Evolutionary conservation across 2,888 invertebrate species (phyloP).

Genomic region (Nemotelus nigrinus): DNA sequence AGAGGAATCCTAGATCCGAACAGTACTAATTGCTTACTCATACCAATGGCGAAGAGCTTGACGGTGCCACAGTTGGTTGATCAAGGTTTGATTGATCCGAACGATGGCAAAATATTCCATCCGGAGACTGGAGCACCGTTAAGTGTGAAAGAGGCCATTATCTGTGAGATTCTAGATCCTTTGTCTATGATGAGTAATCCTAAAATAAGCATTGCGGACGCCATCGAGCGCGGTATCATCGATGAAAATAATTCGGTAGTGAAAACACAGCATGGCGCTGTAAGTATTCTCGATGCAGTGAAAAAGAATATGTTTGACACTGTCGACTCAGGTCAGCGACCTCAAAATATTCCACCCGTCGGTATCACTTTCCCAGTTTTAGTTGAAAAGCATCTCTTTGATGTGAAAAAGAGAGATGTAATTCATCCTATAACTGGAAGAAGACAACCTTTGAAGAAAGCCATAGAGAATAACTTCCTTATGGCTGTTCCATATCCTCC

Average conservation of each 20-base stretch:
- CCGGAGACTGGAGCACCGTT: constrained; percentile 85
- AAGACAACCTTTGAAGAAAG: constrained; percentile 72
- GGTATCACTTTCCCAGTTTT: constrained; percentile 87
- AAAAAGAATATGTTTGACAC: constrained; percentile 72
- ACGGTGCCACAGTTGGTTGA: constrained; percentile 84
- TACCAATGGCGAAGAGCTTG: constrained; percentile 82
- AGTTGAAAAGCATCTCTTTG: constrained; percentile 77
- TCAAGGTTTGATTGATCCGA: constrained; percentile 79
- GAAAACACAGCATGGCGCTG: constrained; percentile 70
- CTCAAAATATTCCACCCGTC: constrained; percentile 76
- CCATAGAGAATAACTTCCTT: constrained; percentile 78
- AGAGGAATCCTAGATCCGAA: constrained; percentile 83
- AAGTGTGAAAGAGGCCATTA: constrained; percentile 79
- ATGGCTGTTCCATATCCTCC: constrained; percentile 82
- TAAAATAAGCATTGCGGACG: constrained; percentile 79
- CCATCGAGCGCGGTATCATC: constrained; percentile 76
- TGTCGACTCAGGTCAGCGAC: constrained; percentile 57
- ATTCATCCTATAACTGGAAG: constrained; percentile 78
- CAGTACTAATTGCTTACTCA: constrained; percentile 77
- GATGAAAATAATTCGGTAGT: constrained; percentile 77
- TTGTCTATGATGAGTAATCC: constrained; percentile 75
- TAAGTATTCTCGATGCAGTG: constrained; percentile 78
- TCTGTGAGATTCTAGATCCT: constrained; percentile 86
- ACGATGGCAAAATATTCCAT: constrained; percentile 83
- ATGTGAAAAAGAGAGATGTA: constrained; percentile 73